Evolutionary conservation across 2,797 vertebrate species (phyloP).

Genomic region (Sebastes trivittatus): DNA sequence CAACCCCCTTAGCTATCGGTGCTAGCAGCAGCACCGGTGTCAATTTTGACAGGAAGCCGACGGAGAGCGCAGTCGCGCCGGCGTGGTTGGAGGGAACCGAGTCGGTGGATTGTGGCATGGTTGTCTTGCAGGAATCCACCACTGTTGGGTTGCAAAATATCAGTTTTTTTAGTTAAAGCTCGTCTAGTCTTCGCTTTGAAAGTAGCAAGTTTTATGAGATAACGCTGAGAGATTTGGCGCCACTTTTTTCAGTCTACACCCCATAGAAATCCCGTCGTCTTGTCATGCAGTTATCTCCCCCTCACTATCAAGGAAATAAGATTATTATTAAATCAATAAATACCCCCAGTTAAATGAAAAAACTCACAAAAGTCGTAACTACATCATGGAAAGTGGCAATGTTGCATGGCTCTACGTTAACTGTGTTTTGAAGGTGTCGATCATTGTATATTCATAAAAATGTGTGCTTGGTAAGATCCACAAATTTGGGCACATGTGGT

Average conservation of each 20-base stretch:
- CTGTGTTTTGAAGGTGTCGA: not conserved
- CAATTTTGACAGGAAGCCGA: slow-evolving; percentile 83
- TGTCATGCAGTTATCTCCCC: slow-evolving; percentile 31
- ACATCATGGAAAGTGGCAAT: not conserved
- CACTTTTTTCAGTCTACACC: slow-evolving; percentile 83
- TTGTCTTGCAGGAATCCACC: not conserved
- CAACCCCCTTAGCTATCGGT: slow-evolving; percentile 52
- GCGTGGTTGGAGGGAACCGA: slow-evolving; percentile 38
- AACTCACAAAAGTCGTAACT: not conserved
- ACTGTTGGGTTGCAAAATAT: not conserved
- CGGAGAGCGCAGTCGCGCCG: slow-evolving; percentile 53
- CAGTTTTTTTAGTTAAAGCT: not conserved
- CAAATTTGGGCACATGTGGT: not conserved
- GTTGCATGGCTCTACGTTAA: not conserved
- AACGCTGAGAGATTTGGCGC: slow-evolving; percentile 80
- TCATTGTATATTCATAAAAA: not conserved
- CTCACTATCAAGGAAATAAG: slow-evolving; percentile 25
- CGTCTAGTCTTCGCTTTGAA: not conserved
- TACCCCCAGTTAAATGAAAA: not conserved
- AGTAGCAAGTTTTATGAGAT: slow-evolving; percentile 62
- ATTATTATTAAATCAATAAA: not conserved
- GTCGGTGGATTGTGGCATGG: slow-evolving; percentile 26
- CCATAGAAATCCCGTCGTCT: slow-evolving; percentile 55
- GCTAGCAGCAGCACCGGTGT: slow-evolving; percentile 76
- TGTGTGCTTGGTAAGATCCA: not conserved